A percentile compares a stretch with the other conserved stretches of the same genome.
Conservation (phyloP, 2,888 invertebrate species). For the Drosophila longiperda region DNA sequence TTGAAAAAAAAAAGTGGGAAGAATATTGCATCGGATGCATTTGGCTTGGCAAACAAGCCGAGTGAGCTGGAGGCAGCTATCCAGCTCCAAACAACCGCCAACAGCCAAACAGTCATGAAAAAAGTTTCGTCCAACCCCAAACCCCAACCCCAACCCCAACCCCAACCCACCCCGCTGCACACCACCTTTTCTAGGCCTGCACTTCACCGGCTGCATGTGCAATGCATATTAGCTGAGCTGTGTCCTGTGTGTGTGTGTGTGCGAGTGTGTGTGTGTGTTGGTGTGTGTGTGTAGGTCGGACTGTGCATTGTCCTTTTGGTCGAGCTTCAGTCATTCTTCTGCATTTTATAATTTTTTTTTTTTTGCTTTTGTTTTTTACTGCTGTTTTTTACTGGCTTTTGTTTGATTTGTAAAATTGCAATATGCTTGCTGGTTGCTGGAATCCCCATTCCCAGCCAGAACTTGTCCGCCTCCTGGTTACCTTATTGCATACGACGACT, state of each 20-base stretch:
- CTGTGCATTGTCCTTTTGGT: conserved; percentile 79
- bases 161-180: conserved; percentile 20
- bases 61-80: neutral
- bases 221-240: conserved; percentile 71
- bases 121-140: conserved; percentile 58
- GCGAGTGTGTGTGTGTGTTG: conserved; percentile 11
- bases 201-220: conserved; percentile 67
- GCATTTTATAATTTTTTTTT: conserved; percentile 44
- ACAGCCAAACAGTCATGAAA: conserved; percentile 73
- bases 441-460: conserved; percentile 13
- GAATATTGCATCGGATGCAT: conserved; percentile 78
- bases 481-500: conserved; percentile 15
- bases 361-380: conserved; percentile 16
- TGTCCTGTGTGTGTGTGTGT: conserved; percentile 51
- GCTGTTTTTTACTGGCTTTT: conserved; percentile 62
- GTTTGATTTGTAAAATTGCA: conserved; percentile 80
- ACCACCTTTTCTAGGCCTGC: neutral
- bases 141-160: neutral
- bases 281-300: conserved; percentile 30
- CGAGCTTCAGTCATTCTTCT: conserved; percentile 59
- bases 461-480: conserved; percentile 18
- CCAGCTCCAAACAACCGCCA: conserved; percentile 57
- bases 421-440: conserved; percentile 70
- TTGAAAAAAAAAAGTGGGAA: conserved; percentile 40
- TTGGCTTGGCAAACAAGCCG: conserved; percentile 77